Conservation (phyloP, 2,888 invertebrate genomes). For the Acanthococcus lagerstroemiae region DNA sequence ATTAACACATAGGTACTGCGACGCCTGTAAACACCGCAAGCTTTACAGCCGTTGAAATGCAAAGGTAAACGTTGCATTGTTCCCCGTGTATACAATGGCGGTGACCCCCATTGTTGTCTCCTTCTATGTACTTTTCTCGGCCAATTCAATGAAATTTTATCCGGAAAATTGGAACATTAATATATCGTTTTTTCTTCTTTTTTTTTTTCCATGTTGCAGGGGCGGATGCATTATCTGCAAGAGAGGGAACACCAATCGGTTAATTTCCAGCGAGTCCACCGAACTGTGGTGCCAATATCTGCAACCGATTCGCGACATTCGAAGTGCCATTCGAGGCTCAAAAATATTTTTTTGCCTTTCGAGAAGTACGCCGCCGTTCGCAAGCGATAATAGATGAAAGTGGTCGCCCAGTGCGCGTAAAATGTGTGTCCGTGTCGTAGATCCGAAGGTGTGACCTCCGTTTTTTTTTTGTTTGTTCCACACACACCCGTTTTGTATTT, state of each 20-base stretch:
- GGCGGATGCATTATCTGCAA: constrained; percentile 37
- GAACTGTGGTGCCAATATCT: constrained; percentile 13
- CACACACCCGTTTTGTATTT: not conserved
- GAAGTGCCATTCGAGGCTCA: constrained; percentile 16
- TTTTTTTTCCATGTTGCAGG: constrained; percentile 34
- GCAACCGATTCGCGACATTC: constrained; percentile 20
- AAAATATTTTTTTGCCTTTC: constrained; percentile 25
- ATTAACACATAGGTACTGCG: no score
- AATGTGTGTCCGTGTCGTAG: constrained; percentile 3
- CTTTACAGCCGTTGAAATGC: no score
- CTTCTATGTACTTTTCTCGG: no score
- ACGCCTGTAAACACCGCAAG: no score
- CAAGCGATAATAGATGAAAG: constrained; percentile 2
- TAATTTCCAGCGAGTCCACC: constrained; percentile 22
- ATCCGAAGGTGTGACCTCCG: not conserved
- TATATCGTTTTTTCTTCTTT: not conserved
- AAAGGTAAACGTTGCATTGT: no score
- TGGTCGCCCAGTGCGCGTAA: constrained; percentile 1
- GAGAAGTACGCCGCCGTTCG: constrained; percentile 2
- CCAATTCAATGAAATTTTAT: not conserved
- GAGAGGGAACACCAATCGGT: constrained; percentile 27
- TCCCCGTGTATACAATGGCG: no score
- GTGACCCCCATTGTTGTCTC: no score
- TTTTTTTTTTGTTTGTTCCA: not conserved
- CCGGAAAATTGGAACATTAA: not conserved